Evolutionary conservation across 2,113 vertebrate genomes (phyloP).

Genomic region (Lycaon pictus): DNA sequence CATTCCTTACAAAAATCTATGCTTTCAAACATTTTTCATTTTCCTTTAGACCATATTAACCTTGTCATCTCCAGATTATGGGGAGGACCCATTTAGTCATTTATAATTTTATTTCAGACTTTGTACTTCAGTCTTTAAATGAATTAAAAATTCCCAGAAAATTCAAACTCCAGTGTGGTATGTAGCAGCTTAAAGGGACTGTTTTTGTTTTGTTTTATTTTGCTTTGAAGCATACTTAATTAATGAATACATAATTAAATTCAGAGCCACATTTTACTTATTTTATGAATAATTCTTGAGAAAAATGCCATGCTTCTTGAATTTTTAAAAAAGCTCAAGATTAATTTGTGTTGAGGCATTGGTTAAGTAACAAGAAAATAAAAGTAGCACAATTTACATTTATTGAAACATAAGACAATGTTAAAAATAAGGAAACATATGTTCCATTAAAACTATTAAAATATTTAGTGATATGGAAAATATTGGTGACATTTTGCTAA

Average conservation of each 20-base stretch:
- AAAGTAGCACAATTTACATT: neutral
- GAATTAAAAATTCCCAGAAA: slow-evolving; percentile 26
- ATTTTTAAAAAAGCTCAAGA: neutral
- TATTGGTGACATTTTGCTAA: neutral
- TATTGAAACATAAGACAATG: neutral
- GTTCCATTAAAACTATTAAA: neutral
- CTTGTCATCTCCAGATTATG: slow-evolving; percentile 26
- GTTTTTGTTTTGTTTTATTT: neutral
- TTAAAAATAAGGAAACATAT: neutral
- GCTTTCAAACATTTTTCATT: slow-evolving; percentile 16
- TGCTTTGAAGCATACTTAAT: neutral
- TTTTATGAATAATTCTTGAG: neutral
- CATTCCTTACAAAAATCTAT: neutral
- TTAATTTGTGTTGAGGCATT: neutral
- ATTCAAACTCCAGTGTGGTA: neutral
- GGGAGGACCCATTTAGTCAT: neutral
- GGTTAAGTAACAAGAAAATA: neutral
- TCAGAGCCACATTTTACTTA: neutral
- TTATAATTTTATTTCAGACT: slow-evolving; percentile 42
- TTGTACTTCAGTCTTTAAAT: neutral
- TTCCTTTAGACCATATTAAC: slow-evolving; percentile 32
- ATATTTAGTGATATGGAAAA: neutral
- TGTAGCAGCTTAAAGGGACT: neutral
- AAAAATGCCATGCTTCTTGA: neutral
- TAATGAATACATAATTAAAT: neutral